Base-by-base conservation (phyloP, 2,113 vertebrate species). In the Mixornis gularis region DNA sequence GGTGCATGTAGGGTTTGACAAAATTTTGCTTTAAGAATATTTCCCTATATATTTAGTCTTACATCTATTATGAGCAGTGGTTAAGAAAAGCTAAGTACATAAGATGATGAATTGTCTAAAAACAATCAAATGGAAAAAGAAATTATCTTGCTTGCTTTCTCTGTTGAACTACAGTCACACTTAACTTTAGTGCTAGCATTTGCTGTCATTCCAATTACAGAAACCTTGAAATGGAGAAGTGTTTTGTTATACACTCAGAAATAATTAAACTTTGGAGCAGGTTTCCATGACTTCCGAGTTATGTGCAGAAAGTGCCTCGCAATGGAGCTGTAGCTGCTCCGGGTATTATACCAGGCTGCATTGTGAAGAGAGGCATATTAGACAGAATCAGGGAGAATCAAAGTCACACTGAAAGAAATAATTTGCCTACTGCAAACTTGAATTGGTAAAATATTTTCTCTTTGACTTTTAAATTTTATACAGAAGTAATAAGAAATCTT, bases 191-290 rank as follows among this genome's bases (percentile, higher is more conserved):
- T 51, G 62, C 25, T 48, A 55, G 18, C 27, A 25, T 93, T 79
- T 95, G 68, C 85, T 80, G 43, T 62, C 62, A 68, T 92, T 93
- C 65, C 49, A 87, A 43, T 94, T 79, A 89, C 72, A 95, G 80
- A 89, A 91, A 82, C 53, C 32, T 77, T 69, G 66, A 93, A 95
- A 92, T 17, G 78, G 58, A 89, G 52, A 38, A 87, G 13, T n/a
- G 8, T 55, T 93, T 85, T 93, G 32, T 88, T 92, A 90, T 74
- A 55, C 65, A 56, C 41, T 92, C 52, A 49, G 59, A 90, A 93
- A 85, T 73, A 91, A 83, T 90, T 95, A 79, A 92, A 83, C 38
- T 90, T 85, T 34, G 86, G 44, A 89, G 64, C 32, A 89, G 59
- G 48, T 63, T 95, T 89, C 80, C 19, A 60, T 69, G 40, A 85